These are phyloP conservation scores for Beris chalybata DNA, from an alignment of 2,888 invertebrate genomes.

Conservation along the genomic window DNA sequence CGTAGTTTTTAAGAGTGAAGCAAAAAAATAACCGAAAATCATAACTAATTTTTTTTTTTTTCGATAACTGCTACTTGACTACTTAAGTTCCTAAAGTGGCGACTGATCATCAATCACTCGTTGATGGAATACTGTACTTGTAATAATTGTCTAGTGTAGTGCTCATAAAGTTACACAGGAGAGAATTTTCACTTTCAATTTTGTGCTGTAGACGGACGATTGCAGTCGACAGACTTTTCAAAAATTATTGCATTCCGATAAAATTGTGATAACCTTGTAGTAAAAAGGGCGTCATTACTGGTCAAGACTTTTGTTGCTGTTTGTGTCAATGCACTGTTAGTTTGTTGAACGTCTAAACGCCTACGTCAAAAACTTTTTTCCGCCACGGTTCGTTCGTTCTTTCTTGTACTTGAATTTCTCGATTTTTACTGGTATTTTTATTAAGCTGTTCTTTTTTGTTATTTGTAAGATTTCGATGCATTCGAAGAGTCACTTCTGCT, in stretches of 20 bases:
- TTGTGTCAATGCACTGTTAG: conserved; percentile 17
- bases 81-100: conserved; percentile 4
- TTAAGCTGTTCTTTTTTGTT: no score
- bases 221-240: no score
- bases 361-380: conserved; percentile 5
- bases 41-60: neutral
- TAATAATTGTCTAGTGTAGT: neutral
- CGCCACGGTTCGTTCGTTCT: neutral
- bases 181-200: conserved; percentile 12
- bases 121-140: no score
- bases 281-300: conserved; percentile 9
- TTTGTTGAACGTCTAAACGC: conserved; percentile 23
- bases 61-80: neutral
- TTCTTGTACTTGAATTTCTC: no score
- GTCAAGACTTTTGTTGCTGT: neutral
- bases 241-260: conserved; percentile 11
- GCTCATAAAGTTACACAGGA: neutral
- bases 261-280: conserved; percentile 3
- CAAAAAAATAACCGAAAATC: neutral
- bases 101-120: conserved; percentile 14
- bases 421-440: no score
- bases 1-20: neutral
- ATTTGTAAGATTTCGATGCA: no score
- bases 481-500: no score
- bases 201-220: neutral